Evolutionary conservation across 2,888 invertebrate genomes (phyloP), one percentile per base, ranked within the genome.

Genomic region (Galeruca laticollis): DNA sequence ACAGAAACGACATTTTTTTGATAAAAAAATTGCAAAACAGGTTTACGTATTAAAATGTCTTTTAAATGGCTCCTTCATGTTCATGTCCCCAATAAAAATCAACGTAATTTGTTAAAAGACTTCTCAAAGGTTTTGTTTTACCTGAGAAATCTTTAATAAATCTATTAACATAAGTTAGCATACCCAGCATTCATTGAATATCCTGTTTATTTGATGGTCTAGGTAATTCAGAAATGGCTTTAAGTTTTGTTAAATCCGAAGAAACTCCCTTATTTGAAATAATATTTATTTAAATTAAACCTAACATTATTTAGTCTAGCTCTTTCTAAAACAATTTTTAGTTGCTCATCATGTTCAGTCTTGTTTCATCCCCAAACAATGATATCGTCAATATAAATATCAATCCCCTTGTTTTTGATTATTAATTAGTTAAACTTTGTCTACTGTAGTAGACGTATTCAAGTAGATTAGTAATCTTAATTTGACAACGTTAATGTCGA

Each of bases 81-180:
- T 66, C 15, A 11, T 59, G 20, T 10, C 66, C 35, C 73, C 73
- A 73, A n/a, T n/a, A 13, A 3, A 40, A 40, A 13, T 40, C n/a
- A 40, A n/a, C 51, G 33, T 69, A 62, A 47, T 79, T 80, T 63
- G 72, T 74, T 31, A 75, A 51, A 47, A 81, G 61, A 18, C 72
- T 56, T 67, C 75, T 72, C 18, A 79, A 63, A 2, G 75, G 75
- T 78, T 51, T 2, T 13, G 40, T 40, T 40, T 71, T 47, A 13
- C 73, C 67, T 33, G 80, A 76, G 35, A 79, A 69, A n/a, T 62
- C 9, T 79, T 57, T n/a, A n/a, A n/a, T n/a, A n/a, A n/a, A n/a
- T n/a, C n/a, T n/a, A n/a, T n/a, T n/a, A n/a, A n/a, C n/a, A 71
- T 79, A 80, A 21, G 75, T 79, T 8, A 77, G 70, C 60, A 81